A percentile compares a stretch with the other conserved stretches of the same genome.
Evolutionary conservation across 2,888 invertebrate species (phyloP).

Genomic region (Parnassius glacialis): DNA sequence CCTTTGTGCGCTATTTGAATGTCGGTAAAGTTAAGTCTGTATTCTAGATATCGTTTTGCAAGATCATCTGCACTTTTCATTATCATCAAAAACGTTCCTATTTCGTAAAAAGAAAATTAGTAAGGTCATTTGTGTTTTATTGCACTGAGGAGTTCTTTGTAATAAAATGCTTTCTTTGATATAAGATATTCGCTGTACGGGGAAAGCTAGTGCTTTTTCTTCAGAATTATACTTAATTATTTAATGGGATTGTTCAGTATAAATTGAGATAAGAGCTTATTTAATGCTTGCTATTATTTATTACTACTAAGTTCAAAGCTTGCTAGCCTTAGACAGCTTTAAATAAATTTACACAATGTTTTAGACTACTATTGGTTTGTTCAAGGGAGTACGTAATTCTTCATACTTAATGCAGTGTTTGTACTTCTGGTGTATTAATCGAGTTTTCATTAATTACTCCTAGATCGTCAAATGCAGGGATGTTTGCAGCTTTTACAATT

Average conservation of each 20-base stretch:
- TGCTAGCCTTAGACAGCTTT: constrained; percentile 9
- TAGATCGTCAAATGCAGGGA: constrained; percentile 10
- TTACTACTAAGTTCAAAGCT: neutral
- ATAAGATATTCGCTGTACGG: neutral
- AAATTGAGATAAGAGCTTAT: constrained; percentile 7
- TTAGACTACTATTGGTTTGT: constrained; percentile 9
- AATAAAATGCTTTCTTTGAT: neutral
- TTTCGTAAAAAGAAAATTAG: constrained; percentile 6
- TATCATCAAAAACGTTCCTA: constrained; percentile 13
- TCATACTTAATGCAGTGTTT: neutral
- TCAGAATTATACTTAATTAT: neutral
- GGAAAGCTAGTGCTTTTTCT: neutral
- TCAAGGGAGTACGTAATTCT: neutral
- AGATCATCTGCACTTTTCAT: constrained; percentile 12
- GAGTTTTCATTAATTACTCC: constrained; percentile 11
- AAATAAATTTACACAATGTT: constrained; percentile 14
- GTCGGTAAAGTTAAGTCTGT: constrained; percentile 12
- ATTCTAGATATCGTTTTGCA: constrained; percentile 8
- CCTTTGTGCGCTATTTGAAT: constrained; percentile 13
- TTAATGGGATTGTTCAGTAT: neutral
- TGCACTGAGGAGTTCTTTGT: neutral
- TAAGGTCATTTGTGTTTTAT: neutral
- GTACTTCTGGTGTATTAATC: constrained; percentile 17
- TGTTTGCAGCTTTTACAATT: neutral
- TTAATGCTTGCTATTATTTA: constrained; percentile 1